Conservation (phyloP, 2,113 vertebrate genomes). For the Acrocephalus arundinaceus region DNA sequence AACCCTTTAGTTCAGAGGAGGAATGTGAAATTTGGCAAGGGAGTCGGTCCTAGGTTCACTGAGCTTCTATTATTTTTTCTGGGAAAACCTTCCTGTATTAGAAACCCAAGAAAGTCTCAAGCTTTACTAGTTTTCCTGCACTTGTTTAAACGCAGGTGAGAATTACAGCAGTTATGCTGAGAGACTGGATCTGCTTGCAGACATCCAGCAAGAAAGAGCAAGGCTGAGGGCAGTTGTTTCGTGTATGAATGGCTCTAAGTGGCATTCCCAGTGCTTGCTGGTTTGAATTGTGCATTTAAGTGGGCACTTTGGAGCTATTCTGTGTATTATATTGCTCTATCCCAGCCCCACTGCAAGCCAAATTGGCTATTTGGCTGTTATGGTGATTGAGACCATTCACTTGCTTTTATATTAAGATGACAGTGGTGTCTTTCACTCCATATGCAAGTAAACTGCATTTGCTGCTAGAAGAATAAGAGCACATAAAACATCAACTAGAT, state of each 20-base stretch:
- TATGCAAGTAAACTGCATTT: background rate
- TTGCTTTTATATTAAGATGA: background rate
- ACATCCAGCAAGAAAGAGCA: background rate
- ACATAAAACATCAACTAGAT: background rate
- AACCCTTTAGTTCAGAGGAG: background rate
- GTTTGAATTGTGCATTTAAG: background rate
- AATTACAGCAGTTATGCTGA: background rate
- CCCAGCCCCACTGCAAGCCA: background rate
- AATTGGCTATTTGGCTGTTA: background rate
- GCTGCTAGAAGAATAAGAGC: background rate
- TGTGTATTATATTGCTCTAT: background rate
- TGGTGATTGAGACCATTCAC: background rate
- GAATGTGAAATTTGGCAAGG: background rate
- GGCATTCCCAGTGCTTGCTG: background rate
- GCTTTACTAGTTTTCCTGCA: background rate
- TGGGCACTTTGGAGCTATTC: background rate
- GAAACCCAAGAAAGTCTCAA: background rate
- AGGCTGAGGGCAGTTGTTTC: background rate
- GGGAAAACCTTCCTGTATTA: background rate
- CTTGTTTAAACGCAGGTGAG: background rate
- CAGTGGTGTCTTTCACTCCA: background rate
- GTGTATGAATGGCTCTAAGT: fast-evolving
- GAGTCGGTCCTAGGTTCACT: background rate
- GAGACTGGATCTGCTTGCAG: background rate
- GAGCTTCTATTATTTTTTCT: background rate